Evolutionary conservation across 2,113 vertebrate genomes (phyloP), one percentile per base, ranked within the genome.

Genomic region (Zosterops borbonicus): DNA sequence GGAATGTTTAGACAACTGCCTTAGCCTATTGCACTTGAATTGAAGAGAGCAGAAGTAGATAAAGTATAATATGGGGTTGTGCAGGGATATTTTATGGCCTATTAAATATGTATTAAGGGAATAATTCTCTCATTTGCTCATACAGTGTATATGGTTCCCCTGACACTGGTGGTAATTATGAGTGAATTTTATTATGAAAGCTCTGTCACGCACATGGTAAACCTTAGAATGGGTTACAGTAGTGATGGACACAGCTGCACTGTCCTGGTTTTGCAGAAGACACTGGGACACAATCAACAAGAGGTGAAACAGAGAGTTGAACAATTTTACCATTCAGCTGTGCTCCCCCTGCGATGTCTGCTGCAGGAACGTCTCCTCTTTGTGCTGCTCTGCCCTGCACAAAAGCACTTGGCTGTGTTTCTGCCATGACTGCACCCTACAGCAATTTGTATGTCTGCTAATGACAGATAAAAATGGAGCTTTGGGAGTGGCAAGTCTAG

Each of bases 91-190:
- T 92, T 78, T 95, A 67, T 52, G 50, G 88, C 81, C 92, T 92
- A 93, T 96, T 94, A 92, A 92, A 91, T 95, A 80, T 23, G 28
- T 84, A 80, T 90, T 97, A 94, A 91, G 94, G 77, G 79, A 63
- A 47, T 81, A 44, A 82, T 96, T 94, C 46, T 90, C 95, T 87
- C 42, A 85, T 82, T 96, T 94, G 62, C 49, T 46, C 27, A 29
- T 74, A 44, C 49, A 89, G 79, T 94, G 64, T 92, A 68, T 92
- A 28, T 94, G 73, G 42, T 83, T 96, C 70, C 80, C 79, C 73
- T 95, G 74, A 92, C 87, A 90, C 76, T 94, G 67, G 33, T 35
- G 39, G 90, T 93, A 76, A 86, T 63, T 93, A 87, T 63, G n/a
- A 93, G 68, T 60, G 89, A 75, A 87, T 95, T 95, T 97, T 84